Percentiles rank a stretch among this genome's conserved stretches.
phyloP scores from a whole-genome alignment of 1,140 invertebrate species.

The Sitobion miscanthi region DNA sequence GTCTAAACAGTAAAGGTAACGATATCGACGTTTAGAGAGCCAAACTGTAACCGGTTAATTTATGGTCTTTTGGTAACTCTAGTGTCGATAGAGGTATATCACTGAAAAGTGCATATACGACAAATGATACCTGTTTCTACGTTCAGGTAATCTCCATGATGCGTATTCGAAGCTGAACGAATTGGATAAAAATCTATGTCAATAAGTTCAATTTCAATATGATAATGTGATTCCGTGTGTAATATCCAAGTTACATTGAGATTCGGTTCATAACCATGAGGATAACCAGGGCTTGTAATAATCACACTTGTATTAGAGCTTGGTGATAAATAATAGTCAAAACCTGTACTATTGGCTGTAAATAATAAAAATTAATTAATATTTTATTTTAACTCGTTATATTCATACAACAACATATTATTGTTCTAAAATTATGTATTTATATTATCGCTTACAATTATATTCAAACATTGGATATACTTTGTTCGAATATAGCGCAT shows the following conservation, averaged over 20 bases:
- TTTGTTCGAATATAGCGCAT: background rate
- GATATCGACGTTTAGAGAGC: too few species aligned
- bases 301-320: conserved; percentile 59
- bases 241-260: conserved; percentile 80
- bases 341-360: background rate
- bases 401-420: background rate
- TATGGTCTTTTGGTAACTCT: too few species aligned
- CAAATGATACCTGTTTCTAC: background rate
- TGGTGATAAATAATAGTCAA: conserved; percentile 35
- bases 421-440: background rate
- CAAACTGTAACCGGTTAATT: too few species aligned
- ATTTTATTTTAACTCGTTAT: background rate
- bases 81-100: too few species aligned
- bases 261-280: conserved; percentile 72
- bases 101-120: too few species aligned
- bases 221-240: conserved; percentile 66
- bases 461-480: background rate
- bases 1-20: too few species aligned
- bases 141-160: background rate
- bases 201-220: conserved; percentile 67
- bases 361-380: background rate
- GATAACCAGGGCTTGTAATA: conserved; percentile 80
- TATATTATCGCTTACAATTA: background rate
- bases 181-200: conserved; percentile 69
- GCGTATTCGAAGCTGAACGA: too few species aligned